Evolutionary conservation across 2,797 vertebrate genomes (phyloP).

Genomic region (Taenioides sp.): DNA sequence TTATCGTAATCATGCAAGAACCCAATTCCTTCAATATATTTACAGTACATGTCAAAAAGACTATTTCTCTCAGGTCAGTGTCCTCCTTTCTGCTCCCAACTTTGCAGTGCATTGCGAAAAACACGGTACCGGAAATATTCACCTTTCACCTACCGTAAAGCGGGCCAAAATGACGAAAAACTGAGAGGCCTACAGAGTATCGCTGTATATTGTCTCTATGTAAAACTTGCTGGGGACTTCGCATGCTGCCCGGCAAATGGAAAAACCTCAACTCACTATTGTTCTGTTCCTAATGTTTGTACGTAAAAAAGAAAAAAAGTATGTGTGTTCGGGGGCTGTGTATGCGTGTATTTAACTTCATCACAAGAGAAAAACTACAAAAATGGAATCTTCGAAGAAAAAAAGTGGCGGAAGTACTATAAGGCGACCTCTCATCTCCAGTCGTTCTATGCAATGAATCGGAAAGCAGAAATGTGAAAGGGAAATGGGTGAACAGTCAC

Average conservation of each 20-base stretch:
- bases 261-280: constrained; percentile 74
- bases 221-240: constrained; percentile 73
- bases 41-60: constrained; percentile 26
- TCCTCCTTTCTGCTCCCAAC: constrained; percentile 73
- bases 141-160: constrained; percentile 20
- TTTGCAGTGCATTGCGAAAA: constrained; percentile 76
- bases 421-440: constrained; percentile 84
- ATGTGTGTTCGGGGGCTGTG: constrained; percentile 49
- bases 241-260: constrained; percentile 73
- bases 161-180: constrained; percentile 37
- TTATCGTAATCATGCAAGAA: constrained; percentile 53
- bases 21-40: constrained; percentile 46
- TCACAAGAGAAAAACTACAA: constrained; percentile 50
- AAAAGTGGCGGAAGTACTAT: constrained; percentile 61
- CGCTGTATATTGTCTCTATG: constrained; percentile 76
- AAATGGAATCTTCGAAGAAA: constrained; percentile 42
- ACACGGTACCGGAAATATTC: constrained; percentile 49
- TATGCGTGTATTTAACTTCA: constrained; percentile 71
- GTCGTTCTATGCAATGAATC: constrained; percentile 98
- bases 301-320: constrained; percentile 29
- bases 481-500: constrained; percentile 53
- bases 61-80: constrained; percentile 80
- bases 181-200: constrained; percentile 59
- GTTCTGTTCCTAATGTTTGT: constrained; percentile 77
- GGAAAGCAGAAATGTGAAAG: constrained; percentile 65